Conservation (phyloP, 2,797 vertebrate species). For the Pantherophis vulpinus region DNA sequence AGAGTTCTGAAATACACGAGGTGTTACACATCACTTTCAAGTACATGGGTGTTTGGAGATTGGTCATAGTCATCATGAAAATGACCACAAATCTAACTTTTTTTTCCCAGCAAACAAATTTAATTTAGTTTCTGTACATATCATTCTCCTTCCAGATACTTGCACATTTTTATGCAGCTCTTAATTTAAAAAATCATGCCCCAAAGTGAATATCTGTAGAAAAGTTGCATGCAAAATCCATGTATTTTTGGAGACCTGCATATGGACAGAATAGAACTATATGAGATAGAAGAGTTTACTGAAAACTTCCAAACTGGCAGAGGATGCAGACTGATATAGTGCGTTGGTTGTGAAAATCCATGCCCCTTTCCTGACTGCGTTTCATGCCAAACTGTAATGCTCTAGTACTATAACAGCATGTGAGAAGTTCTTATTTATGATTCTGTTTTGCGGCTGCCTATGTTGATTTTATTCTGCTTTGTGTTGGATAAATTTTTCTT, state of each 20-base stretch:
- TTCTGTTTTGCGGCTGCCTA: background rate
- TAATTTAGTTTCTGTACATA: background rate
- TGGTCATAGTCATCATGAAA: background rate
- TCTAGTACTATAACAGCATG: background rate
- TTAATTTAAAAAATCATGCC: background rate
- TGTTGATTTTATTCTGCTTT: background rate
- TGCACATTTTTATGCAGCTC: background rate
- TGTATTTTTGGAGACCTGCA: background rate
- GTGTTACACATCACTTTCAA: background rate
- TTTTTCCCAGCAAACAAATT: background rate
- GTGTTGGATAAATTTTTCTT: background rate
- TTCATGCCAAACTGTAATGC: background rate
- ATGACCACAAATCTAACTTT: background rate
- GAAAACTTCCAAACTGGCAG: background rate
- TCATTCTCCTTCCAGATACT: background rate
- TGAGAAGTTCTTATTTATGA: background rate
- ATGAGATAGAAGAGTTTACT: background rate
- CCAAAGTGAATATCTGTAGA: background rate
- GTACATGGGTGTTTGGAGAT: background rate
- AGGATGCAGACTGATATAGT: background rate
- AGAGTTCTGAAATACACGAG: background rate
- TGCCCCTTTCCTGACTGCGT: background rate
- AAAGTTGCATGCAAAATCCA: background rate
- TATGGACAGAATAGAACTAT: background rate
- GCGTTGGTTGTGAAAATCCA: background rate